Percentiles rank a stretch among this genome's conserved stretches.
These are phyloP conservation scores for Rhagonycha lutea DNA, from an alignment of 2,888 invertebrate genomes.

Conservation along the genomic window DNA sequence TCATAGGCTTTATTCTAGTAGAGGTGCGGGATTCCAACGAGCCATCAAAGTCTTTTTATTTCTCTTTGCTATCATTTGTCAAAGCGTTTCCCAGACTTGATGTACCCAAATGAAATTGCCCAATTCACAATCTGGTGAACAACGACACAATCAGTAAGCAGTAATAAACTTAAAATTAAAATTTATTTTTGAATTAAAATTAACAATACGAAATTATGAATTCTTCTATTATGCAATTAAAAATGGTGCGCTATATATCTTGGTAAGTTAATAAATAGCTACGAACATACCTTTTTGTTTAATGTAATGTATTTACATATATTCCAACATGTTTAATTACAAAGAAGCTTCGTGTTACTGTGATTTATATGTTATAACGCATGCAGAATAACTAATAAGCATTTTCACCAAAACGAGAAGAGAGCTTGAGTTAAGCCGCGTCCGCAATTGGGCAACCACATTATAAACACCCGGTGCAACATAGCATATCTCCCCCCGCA, in stretches of 20 bases:
- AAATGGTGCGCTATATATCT: neutral
- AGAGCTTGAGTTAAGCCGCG: slow-evolving; percentile 45
- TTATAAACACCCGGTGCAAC: slow-evolving; percentile 54
- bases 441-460: slow-evolving; percentile 52
- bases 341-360: slow-evolving; percentile 26
- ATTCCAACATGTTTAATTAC: slow-evolving; percentile 23
- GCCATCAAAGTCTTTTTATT: slow-evolving; percentile 50
- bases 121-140: slow-evolving; percentile 29
- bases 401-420: slow-evolving; percentile 48
- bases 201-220: slow-evolving; percentile 9
- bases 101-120: slow-evolving; percentile 30
- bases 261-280: slow-evolving; percentile 6
- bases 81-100: slow-evolving; percentile 44
- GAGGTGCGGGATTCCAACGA: slow-evolving; percentile 47
- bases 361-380: slow-evolving; percentile 53
- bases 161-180: slow-evolving; percentile 25
- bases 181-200: slow-evolving; percentile 8
- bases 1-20: slow-evolving; percentile 52
- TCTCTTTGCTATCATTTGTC: slow-evolving; percentile 52
- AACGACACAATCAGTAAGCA: slow-evolving; percentile 19
- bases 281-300: slow-evolving; percentile 1
- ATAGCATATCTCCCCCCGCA: slow-evolving; percentile 34
- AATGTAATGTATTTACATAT: slow-evolving; percentile 9
- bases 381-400: slow-evolving; percentile 55
- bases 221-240: neutral